Base-by-base conservation (phyloP, 2,797 vertebrate genomes). In the Pangasius larnaudii region DNA sequence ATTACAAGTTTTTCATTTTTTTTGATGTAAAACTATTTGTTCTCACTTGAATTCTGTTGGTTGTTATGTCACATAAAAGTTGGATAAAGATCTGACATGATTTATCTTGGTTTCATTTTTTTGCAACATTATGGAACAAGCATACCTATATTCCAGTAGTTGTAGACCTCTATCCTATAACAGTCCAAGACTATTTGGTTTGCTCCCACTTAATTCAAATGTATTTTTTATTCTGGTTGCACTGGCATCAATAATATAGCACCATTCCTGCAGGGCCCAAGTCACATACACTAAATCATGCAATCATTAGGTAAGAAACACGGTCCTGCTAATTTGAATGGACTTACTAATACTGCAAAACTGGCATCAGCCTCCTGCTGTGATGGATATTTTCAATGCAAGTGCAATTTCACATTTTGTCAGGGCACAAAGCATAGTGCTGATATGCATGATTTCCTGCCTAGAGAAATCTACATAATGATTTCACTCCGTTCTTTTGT, bases 341-440 rank as follows among this genome's bases (percentile, higher is more conserved):
- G 19, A 61, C 56, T 61, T 61, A 27, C 58, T 61, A 24, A 24
- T 81, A 81, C 58, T 81, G 79, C 79, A 79, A 46, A 81, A 27
- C 78, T 81, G 79, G 56, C 56, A 81, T 42, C 14, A 42, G 5
- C 58, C 36, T 46, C 24, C 22, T 61, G 56, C 36, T 16, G 56
- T 61, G 36, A 42, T 42, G 24, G 58, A 81, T 81, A 61, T 61
- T 81, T 81, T 61, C 11, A 61, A 13, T 59, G 30, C 33, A 39
- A 14, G 18, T 61, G 33, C 78, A 81, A 81, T 83, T 87, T 74
- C 27, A 49, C 53, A 82, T 72, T 87, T 83, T 51, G 67, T 63
- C 79, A 87, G 30, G n/a, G 13, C 39, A 75, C 56, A 75, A 74
- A 53, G 5, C 39, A 74, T 33, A 59, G 27, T 71, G 65, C 86